Base-by-base conservation (phyloP, 2,113 vertebrate genomes). In the Peromyscus polionotus region DNA sequence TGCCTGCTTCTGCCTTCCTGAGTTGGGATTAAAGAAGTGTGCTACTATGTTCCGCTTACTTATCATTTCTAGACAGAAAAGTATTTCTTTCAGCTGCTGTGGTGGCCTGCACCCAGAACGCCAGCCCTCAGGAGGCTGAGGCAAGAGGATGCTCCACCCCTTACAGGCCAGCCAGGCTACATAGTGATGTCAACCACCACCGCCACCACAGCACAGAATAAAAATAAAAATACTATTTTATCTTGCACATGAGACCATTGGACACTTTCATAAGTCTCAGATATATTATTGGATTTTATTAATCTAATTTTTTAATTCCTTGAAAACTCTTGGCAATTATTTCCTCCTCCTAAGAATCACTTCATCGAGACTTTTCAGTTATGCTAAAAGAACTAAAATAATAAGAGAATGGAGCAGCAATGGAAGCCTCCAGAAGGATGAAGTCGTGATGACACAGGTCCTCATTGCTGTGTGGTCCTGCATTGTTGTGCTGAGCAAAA, bases 231-330 rank as follows among this genome's bases (percentile, higher is more conserved):
- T 36, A 84, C 20, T 48, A 26, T 33, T 79, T 70, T 92, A 54
- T 88, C 36, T 79, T 84, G 80, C 39, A 61, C 28, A 19, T 17
- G 36, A n/a, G 13, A n/a, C 17, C 70, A 54, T 8, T 79, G 95
- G 61, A 67, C 28, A n/a, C 4, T 36, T 90, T 87, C 54, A 22
- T 94, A 92, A 88, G 80, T 70, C 75, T 90, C 83, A 96, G 93
- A 54, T 14, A 33, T 59, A 77, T 70, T 51, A 84, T 17, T 28
- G 33, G 14, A 75, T 96, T 90, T 91, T 36, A 65, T 26, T 95
- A 91, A 88, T 92, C 54, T 93, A 73, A 63, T 75, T 96, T 87
- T 85, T 75, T 42, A 84, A 14, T 85, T 16, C 91, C 51, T 94
- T 63, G 63, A 97, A 92, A 84, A 61, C 1, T 9, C 67, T 81